Conservation (phyloP, 1,140 invertebrate species). For the Lutraria rhynchaena region DNA sequence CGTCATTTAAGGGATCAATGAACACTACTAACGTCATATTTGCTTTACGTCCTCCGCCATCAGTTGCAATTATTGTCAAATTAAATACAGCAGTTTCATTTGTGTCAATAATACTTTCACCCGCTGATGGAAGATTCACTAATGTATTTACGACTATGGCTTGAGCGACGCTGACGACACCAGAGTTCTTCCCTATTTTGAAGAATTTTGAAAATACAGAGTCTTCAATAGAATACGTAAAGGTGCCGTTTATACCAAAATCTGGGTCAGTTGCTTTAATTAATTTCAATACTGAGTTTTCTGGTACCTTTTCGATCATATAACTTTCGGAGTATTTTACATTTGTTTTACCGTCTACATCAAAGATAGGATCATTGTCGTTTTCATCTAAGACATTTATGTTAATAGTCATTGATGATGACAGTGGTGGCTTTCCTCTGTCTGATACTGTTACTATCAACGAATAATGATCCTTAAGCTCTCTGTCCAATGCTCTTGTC, state of each 20-base stretch:
- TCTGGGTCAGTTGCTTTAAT: conserved; percentile 83
- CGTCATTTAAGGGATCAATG: conserved; percentile 89
- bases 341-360: conserved; percentile 75
- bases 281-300: conserved; percentile 62
- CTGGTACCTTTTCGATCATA: conserved; percentile 89
- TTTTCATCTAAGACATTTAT: conserved; percentile 96
- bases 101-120: conserved; percentile 5
- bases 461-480: conserved; percentile 91
- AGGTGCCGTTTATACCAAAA: conserved; percentile 84
- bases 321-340: conserved; percentile 42
- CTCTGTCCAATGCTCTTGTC: conserved; percentile 87
- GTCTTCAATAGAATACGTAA: conserved; percentile 79
- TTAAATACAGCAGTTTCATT: conserved; percentile 40
- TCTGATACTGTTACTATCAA: conserved; percentile 95
- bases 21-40: conserved; percentile 88
- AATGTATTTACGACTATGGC: conserved; percentile 88
- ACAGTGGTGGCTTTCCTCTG: conserved; percentile 53
- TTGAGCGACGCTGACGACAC: conserved; percentile 93
- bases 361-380: conserved; percentile 94
- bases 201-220: conserved; percentile 84
- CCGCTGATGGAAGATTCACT: background rate
- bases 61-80: conserved; percentile 76
- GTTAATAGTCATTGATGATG: conserved; percentile 49
- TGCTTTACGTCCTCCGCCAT: conserved; percentile 89
- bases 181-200: conserved; percentile 90